These are phyloP conservation scores for Stenotaenia linearis DNA, from an alignment of 2,888 invertebrate genomes.

Conservation along the genomic window DNA sequence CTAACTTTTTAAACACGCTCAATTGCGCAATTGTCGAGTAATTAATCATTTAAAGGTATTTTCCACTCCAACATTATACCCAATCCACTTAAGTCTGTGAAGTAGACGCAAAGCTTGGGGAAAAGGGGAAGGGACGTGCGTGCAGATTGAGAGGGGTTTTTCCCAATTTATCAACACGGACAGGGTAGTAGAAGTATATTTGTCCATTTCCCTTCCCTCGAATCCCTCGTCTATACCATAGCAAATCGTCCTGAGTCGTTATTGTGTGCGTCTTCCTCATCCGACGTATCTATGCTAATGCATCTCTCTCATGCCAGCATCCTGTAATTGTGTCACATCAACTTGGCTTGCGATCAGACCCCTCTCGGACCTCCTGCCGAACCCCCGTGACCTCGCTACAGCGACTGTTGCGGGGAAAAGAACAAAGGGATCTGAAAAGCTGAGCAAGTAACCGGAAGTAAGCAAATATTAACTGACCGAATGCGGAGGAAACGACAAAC, in stretches of 20 bases:
- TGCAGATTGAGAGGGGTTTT: neutral
- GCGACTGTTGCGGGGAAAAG: neutral
- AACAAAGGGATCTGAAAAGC: neutral
- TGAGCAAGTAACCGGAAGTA: neutral
- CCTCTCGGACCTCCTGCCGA: constrained; percentile 17
- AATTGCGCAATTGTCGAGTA: constrained; percentile 7
- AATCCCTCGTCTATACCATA: neutral
- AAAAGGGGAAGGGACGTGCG: neutral
- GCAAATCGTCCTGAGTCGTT: constrained; percentile 20
- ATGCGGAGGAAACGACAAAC: neutral
- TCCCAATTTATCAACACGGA: constrained; percentile 19
- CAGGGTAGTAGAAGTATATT: constrained; percentile 11
- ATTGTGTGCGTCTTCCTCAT: constrained; percentile 18
- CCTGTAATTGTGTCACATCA: constrained; percentile 21
- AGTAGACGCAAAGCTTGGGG: neutral
- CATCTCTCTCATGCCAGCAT: constrained; percentile 16
- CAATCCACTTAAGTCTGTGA: neutral
- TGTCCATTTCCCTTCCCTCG: constrained; percentile 20
- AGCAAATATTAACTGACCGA: constrained; percentile 22
- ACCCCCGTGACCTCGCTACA: neutral
- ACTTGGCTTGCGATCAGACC: constrained; percentile 6
- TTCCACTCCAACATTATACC: constrained; percentile 8
- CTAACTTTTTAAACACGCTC: neutral
- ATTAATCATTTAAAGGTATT: constrained; percentile 26
- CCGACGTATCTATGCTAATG: constrained; percentile 26